Evolutionary conservation across 2,797 vertebrate genomes (phyloP).

Genomic region (Neosilurus hyrtlii): DNA sequence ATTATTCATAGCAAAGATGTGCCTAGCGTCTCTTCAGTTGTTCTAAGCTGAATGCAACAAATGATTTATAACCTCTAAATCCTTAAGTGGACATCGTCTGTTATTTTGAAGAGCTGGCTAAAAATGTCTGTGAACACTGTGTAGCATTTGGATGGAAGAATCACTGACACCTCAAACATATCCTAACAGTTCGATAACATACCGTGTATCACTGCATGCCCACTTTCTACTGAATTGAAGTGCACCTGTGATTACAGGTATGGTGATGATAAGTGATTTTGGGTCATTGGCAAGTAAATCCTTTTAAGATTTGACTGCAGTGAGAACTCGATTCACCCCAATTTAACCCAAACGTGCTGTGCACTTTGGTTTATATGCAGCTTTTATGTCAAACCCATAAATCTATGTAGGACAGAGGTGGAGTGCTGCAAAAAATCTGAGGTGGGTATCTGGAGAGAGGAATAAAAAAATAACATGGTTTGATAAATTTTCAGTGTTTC

Average conservation of each 20-base stretch:
- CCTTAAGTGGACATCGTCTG: background rate
- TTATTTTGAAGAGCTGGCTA: constrained; percentile 1
- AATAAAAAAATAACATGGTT: background rate
- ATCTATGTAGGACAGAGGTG: background rate
- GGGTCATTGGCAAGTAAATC: background rate
- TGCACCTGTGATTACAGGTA: background rate
- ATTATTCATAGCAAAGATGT: background rate
- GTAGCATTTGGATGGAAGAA: background rate
- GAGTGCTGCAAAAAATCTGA: background rate
- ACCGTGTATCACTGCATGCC: too few relatives aligned
- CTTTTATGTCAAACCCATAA: background rate
- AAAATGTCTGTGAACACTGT: background rate
- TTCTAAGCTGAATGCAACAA: background rate
- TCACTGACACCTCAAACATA: background rate
- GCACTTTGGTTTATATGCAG: background rate
- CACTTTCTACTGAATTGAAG: background rate
- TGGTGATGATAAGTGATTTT: background rate
- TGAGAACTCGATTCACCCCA: background rate
- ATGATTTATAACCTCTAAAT: background rate
- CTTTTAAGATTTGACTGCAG: background rate
- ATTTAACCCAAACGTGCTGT: background rate
- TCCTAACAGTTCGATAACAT: too few relatives aligned
- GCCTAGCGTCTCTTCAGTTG: background rate
- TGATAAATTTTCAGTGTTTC: background rate
- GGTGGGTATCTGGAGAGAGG: background rate